A percentile compares a stretch with the other conserved stretches of the same genome.
phyloP scores from a whole-genome alignment of 2,113 vertebrate species.

The Myrmophylax atrothorax region DNA sequence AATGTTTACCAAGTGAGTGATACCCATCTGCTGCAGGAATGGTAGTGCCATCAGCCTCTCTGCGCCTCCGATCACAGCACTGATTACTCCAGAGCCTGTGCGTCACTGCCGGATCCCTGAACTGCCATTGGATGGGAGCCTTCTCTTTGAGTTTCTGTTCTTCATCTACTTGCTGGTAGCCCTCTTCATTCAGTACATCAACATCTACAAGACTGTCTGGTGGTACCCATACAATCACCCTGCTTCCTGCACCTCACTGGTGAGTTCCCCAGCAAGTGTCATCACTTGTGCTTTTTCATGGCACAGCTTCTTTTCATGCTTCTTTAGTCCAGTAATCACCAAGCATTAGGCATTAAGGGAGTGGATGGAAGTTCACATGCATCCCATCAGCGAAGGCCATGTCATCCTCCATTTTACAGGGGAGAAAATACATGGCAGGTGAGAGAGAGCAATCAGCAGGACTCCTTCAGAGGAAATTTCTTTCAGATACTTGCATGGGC shows the following conservation, averaged over 20 bases:
- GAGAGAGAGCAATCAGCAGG: not conserved
- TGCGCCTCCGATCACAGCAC: conserved; percentile 90
- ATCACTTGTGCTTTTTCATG: not conserved
- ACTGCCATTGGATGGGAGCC: conserved; percentile 90
- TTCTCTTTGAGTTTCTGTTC: conserved; percentile 96
- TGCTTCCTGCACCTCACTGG: conserved; percentile 93
- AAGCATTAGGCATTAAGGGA: not conserved
- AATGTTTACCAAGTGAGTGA: not conserved
- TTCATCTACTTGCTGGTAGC: conserved; percentile 96
- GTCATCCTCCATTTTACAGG: not conserved
- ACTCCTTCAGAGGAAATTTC: not conserved
- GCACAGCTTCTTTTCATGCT: not conserved
- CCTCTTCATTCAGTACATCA: conserved; percentile 97
- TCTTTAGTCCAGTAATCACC: not conserved
- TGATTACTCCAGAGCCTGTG: conserved; percentile 96
- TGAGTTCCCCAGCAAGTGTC: conserved; percentile 62
- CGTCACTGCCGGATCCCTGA: conserved; percentile 95
- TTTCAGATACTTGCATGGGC: not conserved
- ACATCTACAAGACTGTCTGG: conserved; percentile 99
- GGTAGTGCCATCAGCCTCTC: conserved; percentile 89
- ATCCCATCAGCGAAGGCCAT: not conserved
- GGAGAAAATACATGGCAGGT: not conserved
- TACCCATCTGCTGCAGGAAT: conserved; percentile 79
- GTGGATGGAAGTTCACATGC: not conserved
- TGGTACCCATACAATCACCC: conserved; percentile 98